Percentiles rank a stretch among this genome's conserved stretches.
Conservation (phyloP, 1,140 invertebrate species). For the Archegozetes longisetosus region DNA sequence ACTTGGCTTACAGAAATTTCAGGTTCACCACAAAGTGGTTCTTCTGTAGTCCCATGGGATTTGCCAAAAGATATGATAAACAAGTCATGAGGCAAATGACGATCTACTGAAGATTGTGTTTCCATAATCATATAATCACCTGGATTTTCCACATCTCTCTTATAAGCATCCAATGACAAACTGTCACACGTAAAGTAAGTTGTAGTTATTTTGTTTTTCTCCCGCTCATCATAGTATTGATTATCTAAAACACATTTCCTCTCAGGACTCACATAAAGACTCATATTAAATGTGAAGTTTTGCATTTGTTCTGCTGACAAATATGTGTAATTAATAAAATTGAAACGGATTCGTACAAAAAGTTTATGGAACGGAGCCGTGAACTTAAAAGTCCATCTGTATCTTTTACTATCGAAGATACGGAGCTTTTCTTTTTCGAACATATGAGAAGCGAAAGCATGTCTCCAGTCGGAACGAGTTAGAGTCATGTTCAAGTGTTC, state of each 20-base stretch:
- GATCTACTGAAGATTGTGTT: conserved; percentile 4
- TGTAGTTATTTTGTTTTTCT: not conserved
- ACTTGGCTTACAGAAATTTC: not conserved
- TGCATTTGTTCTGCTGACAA: not conserved
- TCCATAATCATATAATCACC: conserved; percentile 10
- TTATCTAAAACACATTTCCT: not conserved
- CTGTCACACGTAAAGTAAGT: conserved; percentile 7
- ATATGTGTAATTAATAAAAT: conserved; percentile 9
- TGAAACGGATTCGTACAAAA: conserved; percentile 7
- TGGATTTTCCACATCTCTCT: conserved; percentile 1
- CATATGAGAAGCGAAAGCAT: conserved; percentile 5
- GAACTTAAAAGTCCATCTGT: conserved; percentile 7
- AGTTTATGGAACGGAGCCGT: conserved; percentile 1
- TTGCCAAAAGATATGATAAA: conserved; percentile 3
- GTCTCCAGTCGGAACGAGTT: not conserved
- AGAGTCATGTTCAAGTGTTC: conserved; percentile 1
- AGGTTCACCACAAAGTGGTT: conserved; percentile 13
- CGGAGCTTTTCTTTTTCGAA: not conserved
- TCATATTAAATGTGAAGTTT: not conserved
- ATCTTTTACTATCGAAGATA: not conserved
- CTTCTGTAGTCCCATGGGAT: not conserved
- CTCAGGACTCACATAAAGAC: not conserved
- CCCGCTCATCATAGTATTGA: conserved; percentile 6
- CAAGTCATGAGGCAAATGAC: conserved; percentile 7
- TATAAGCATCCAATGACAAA: not conserved